Base-by-base conservation (phyloP, 2,888 invertebrate species). In the Autographa pulchrina region DNA sequence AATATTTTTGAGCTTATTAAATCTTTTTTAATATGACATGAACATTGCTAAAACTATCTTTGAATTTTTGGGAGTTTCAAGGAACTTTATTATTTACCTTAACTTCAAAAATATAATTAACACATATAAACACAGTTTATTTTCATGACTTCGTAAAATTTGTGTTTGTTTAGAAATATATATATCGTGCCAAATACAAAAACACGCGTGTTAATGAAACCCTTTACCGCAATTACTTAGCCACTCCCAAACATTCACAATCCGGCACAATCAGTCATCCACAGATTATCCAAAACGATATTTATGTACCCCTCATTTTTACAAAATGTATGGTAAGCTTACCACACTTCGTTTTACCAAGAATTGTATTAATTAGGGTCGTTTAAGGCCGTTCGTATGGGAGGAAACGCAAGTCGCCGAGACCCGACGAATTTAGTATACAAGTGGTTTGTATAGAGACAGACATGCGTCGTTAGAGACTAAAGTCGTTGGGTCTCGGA, bases 221-320 rank as follows among this genome's bases (percentile, higher is more conserved):
- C 48, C 48, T 48, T 48, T 7, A 48, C n/a, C 5, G n/a, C 48
- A 48, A 48, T 48, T 48, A 48, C 48, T 48, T 48, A 48, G 48
- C 48, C 48, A 48, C 48, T 48, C 48, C 48, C n/a, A 48, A 48
- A 48, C 48, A 38, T 11, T 11, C 38, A 5, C n/a, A 48, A n/a
- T 48, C n/a, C n/a, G 48, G 48, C 48, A n/a, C n/a, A n/a, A n/a
- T 48, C 48, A 48, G 48, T 48, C n/a, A n/a, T 48, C 48, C n/a
- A 48, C 5, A 48, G 48, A 48, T 48, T 48, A 48, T 48, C 48
- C 16, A 48, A 48, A 48, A 48, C n/a, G n/a, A 48, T 48, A 48
- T 48, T 48, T n/a, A 48, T 48, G 48, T 48, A n/a, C 48, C 48
- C 48, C n/a, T 48, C 5, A n/a, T n/a, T 48, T 48, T 48, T 48